These are phyloP conservation scores for Macrobrachium rosenbergii DNA, from an alignment of 1,140 invertebrate species.

Conservation along the genomic window DNA sequence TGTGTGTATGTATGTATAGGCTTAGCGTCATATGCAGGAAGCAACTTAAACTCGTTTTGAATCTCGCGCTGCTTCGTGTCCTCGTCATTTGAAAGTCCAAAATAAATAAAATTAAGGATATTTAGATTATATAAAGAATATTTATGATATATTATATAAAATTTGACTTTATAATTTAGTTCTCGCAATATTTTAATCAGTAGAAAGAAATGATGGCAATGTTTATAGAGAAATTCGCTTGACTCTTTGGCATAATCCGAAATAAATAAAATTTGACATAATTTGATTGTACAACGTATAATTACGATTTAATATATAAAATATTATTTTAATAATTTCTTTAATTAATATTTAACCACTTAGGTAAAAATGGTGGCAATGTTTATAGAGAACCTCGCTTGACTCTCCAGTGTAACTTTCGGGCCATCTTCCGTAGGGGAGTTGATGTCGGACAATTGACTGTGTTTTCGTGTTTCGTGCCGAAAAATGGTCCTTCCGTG, in stretches of 20 bases:
- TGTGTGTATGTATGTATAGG: too few species aligned
- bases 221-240: constrained; percentile 47
- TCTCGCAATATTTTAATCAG: background rate
- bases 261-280: constrained; percentile 36
- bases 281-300: constrained; percentile 35
- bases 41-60: too few species aligned
- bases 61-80: too few species aligned
- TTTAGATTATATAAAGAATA: background rate
- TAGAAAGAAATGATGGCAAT: background rate
- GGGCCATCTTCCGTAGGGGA: constrained; percentile 9
- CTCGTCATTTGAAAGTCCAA: too few species aligned
- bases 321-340: background rate
- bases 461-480: constrained; percentile 49
- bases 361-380: background rate
- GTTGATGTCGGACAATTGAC: constrained; percentile 12
- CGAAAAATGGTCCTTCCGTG: constrained; percentile 17
- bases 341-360: too few species aligned
- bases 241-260: background rate
- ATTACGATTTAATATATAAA: constrained; percentile 18
- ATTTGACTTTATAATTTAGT: background rate
- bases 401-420: constrained; percentile 14
- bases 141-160: background rate
- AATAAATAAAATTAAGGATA: too few species aligned
- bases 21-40: too few species aligned
- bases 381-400: constrained; percentile 47